These are phyloP conservation scores for Melanostoma mellinum DNA, from an alignment of 2,888 invertebrate genomes.

Conservation along the genomic window DNA sequence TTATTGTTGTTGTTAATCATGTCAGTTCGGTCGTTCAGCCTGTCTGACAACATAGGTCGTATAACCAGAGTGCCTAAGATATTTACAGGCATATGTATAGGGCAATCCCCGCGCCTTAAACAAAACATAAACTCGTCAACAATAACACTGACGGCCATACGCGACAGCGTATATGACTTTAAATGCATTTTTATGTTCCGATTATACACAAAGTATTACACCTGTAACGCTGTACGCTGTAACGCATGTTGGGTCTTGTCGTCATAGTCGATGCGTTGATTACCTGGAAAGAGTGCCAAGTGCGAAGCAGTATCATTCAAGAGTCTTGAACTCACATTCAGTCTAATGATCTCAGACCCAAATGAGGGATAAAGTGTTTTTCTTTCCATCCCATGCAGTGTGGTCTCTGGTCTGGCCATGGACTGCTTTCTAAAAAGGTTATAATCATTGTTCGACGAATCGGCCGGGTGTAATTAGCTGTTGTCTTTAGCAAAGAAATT, in stretches of 20 bases:
- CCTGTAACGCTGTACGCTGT: conserved; percentile 36
- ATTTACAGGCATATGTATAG: neutral
- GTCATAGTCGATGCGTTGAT: conserved; percentile 5
- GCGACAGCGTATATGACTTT: conserved; percentile 19
- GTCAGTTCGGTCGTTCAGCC: conserved; percentile 1
- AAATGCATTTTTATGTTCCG: conserved; percentile 31
- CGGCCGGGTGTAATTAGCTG: conserved; percentile 54
- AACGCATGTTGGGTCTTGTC: neutral
- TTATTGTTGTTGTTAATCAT: neutral
- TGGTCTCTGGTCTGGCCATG: conserved; percentile 47
- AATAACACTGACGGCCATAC: neutral
- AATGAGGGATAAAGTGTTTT: conserved; percentile 56
- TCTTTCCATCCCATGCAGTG: conserved; percentile 9
- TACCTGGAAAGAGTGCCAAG: conserved; percentile 16
- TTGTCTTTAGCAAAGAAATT: conserved; percentile 31
- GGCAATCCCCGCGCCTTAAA: conserved; percentile 1
- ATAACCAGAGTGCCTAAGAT: neutral
- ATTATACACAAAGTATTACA: conserved; percentile 19
- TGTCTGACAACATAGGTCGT: neutral
- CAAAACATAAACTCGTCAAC: conserved; percentile 5
- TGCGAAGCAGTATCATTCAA: neutral
- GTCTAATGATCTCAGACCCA: conserved; percentile 65
- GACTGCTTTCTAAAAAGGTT: conserved; percentile 62
- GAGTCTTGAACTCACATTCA: conserved; percentile 58
- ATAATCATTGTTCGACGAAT: conserved; percentile 46